A percentile compares a stretch with the other conserved stretches of the same genome.
Conservation (phyloP, 1,140 invertebrate species). For the Drosophila parabipectinata region DNA sequence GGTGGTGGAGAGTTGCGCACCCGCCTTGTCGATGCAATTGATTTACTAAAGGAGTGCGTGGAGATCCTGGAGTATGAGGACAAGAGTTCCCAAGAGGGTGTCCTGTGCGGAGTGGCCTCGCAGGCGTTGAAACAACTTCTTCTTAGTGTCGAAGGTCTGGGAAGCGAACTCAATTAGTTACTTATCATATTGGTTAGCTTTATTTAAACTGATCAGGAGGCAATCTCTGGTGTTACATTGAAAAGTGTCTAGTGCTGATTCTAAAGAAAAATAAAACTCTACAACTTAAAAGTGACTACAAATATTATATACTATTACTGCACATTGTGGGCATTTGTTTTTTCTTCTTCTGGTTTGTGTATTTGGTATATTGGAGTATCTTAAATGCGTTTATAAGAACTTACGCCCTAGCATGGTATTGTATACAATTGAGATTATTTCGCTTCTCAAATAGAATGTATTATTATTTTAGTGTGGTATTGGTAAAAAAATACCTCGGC, state of each 20-base stretch:
- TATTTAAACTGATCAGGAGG: constrained; percentile 42
- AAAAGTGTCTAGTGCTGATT: constrained; percentile 20
- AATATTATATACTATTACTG: constrained; percentile 58
- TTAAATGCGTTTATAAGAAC: constrained; percentile 55
- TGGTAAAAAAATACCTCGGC: constrained; percentile 36
- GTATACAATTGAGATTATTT: constrained; percentile 36
- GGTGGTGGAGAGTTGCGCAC: constrained; percentile 87
- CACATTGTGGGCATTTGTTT: constrained; percentile 27
- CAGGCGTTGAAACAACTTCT: constrained; percentile 87
- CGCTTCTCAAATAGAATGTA: constrained; percentile 20
- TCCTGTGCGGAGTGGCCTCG: constrained; percentile 87
- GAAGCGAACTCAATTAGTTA: constrained; percentile 57
- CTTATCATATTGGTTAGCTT: constrained; percentile 46
- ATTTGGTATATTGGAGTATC: constrained; percentile 59
- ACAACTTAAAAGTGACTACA: constrained; percentile 45
- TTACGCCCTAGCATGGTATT: constrained; percentile 28
- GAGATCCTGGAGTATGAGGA: constrained; percentile 89
- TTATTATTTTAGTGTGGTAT: constrained; percentile 19
- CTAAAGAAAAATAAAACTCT: constrained; percentile 20
- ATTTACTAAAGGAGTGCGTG: constrained; percentile 86
- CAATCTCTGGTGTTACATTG: constrained; percentile 41
- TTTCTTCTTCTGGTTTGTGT: constrained; percentile 8
- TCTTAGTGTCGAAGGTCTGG: constrained; percentile 86
- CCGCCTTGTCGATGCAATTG: constrained; percentile 87
- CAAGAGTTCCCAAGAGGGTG: constrained; percentile 88